A percentile compares a stretch with the other conserved stretches of the same genome.
phyloP scores from a whole-genome alignment of 2,888 invertebrate species.

The Rotaria sp. region DNA sequence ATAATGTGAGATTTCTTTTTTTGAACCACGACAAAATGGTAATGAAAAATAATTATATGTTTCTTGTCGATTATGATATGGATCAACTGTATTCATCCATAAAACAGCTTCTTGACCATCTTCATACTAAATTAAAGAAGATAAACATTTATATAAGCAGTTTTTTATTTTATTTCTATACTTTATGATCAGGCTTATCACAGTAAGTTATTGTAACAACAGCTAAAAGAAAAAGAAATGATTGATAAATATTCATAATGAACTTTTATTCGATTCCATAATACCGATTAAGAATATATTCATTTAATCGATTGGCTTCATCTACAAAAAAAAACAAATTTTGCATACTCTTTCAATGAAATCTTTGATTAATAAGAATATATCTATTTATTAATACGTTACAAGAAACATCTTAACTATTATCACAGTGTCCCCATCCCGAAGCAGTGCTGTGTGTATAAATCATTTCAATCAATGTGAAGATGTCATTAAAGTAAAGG shows the following conservation, averaged over 20 bases:
- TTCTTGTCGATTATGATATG: conserved; percentile 97
- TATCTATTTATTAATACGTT: no score
- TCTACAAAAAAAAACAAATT: background rate
- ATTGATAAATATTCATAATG: background rate
- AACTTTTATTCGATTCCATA: background rate
- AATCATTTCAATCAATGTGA: no score
- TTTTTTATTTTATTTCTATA: background rate
- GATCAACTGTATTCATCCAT: conserved; percentile 99
- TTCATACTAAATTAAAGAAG: conserved; percentile 62
- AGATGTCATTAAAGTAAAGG: no score
- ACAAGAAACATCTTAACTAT: no score
- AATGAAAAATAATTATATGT: conserved; percentile 95
- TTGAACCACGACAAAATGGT: conserved; percentile 88
- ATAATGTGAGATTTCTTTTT: conserved; percentile 85
- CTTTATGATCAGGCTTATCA: conserved; percentile 39
- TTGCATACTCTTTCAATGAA: no score
- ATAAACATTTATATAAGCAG: background rate
- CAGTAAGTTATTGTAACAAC: background rate
- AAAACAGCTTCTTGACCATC: conserved; percentile 89
- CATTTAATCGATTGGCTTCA: background rate
- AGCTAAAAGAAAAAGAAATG: background rate
- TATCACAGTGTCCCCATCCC: no score
- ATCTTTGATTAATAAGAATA: no score
- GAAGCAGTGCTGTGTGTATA: no score
- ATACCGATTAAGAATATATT: background rate